Evolutionary conservation across 2,113 vertebrate genomes (phyloP), one percentile per base, ranked within the genome.

Genomic region (Sapajus apella): DNA sequence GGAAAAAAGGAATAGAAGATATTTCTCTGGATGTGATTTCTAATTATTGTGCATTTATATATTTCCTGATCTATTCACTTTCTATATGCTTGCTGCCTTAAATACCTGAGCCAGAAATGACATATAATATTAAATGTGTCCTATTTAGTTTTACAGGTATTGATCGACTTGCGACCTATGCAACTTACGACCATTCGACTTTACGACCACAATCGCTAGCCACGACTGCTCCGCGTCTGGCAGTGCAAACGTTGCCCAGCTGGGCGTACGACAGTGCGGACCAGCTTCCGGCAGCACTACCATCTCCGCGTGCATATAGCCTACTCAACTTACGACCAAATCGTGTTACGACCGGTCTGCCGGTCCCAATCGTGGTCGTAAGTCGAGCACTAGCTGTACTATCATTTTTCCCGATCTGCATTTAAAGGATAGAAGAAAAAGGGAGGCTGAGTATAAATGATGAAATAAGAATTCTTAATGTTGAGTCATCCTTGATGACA

Each of bases 1-100:
- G 91, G 94, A 90, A 96, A 77, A 76, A 52, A 61, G 7, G 94
- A 81, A 81, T 58, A 68, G 8, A 92, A 86, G 6, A 55, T 87
- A 72, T 43, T 92, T 82, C 47, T 81, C 72, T 66, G 91, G 37
- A 27, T 56, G 3, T 9, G 81, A 70, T 83, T 82, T 68, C 23
- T 7, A 66, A 37, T 95, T 75, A 58, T 80, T 68, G 76, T 75
- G 17, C 27, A 83, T 87, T 81, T 96, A 88, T 95, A 10, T 7
- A 91, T 75, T 80, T 92, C 72, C 25, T 94, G 30, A 88, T 82
- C 37, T 87, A 8, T 77, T 83, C 21, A 50, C 4, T 52, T 87
- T 83, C 68, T 82, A 5, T 81, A 37, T 79, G 8, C n/a, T n/a
- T 72, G 68, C 25, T 86, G 0, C 11, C 40, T 72, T 58, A 93